Base-by-base conservation (phyloP, 2,888 invertebrate species). In the Synergus laeviventris region DNA sequence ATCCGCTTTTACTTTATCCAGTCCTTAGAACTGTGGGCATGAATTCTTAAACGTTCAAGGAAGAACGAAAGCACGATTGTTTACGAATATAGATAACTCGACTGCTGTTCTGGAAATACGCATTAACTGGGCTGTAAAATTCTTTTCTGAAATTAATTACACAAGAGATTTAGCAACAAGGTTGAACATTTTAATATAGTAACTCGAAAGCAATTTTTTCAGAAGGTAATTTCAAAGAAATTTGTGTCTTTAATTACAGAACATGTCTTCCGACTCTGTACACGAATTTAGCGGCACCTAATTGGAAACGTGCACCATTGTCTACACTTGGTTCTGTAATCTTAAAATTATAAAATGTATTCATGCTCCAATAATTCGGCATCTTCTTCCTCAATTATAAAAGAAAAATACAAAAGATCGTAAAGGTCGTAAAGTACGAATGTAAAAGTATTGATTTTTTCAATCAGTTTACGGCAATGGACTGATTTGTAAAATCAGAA, bases 291-390 rank as follows among this genome's bases (percentile, higher is more conserved):
- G 18, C 64, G 39, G 64, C 18, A 39, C 21, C 39, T 64, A 64
- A 64, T 64, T 64, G 64, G 39, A 64, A 21, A 39, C 64, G 64
- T 42, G 39, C 21, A 21, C 64, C 38, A 64, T 64, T 64, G 42
- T 64, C 64, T 64, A 21, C 39, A 64, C 64, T 42, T 64, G 64
- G 64, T 64, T 39, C 39, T 12, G 21, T 39, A 64, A 64, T 64
- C 64, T 64, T 42, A 42, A 21, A 7, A 21, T 18, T 64, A 36
- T 16, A 16, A 31, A 61, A 61, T 61, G 16, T 36, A 61, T 36
- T 61, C 38, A 61, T 61, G 36, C 61, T 38, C 61, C n/a, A 36
- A 61, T 61, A 36, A 61, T 61, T 61, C 36, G 61, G 5, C 31
- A 31, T 31, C 31, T 31, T 31, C 31, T 16, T 36, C 61, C 61